Evolutionary conservation across 2,888 invertebrate species (phyloP).

Genomic region (Biston stratarius): DNA sequence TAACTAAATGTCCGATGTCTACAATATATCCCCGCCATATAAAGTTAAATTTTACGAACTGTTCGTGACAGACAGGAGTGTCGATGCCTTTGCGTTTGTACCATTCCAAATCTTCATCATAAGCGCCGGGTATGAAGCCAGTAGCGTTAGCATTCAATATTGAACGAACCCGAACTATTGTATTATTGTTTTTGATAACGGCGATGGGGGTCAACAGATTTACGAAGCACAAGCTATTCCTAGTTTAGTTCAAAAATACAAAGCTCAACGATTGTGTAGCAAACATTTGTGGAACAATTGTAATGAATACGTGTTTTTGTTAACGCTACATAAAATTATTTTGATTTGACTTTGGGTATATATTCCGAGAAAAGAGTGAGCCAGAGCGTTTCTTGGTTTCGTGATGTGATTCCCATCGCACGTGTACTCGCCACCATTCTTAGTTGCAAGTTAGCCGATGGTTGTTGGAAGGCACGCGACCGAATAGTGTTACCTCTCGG

Average conservation of each 20-base stretch:
- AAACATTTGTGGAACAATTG: no score
- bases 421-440: slow-evolving; percentile 64
- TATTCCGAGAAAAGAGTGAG: slow-evolving; percentile 57
- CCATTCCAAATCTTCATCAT: slow-evolving; percentile 64
- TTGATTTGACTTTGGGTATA: slow-evolving; percentile 47
- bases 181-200: no score
- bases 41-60: slow-evolving; percentile 25
- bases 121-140: slow-evolving; percentile 18
- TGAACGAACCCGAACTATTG: no score
- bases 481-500: slow-evolving; percentile 63
- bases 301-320: no score
- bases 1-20: no score
- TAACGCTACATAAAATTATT: no score
- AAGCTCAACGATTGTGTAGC: no score
- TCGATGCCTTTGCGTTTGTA: slow-evolving; percentile 33
- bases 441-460: slow-evolving; percentile 68
- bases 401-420: slow-evolving; percentile 72
- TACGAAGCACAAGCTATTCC: no score
- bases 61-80: slow-evolving; percentile 22
- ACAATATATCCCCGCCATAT: no score
- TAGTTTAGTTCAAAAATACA: no score
- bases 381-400: slow-evolving; percentile 67
- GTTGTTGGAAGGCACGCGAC: slow-evolving; percentile 61
- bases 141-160: no score
- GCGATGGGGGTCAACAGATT: no score